phyloP scores from a whole-genome alignment of 2,113 vertebrate species.

The Pardalotus punctatus region DNA sequence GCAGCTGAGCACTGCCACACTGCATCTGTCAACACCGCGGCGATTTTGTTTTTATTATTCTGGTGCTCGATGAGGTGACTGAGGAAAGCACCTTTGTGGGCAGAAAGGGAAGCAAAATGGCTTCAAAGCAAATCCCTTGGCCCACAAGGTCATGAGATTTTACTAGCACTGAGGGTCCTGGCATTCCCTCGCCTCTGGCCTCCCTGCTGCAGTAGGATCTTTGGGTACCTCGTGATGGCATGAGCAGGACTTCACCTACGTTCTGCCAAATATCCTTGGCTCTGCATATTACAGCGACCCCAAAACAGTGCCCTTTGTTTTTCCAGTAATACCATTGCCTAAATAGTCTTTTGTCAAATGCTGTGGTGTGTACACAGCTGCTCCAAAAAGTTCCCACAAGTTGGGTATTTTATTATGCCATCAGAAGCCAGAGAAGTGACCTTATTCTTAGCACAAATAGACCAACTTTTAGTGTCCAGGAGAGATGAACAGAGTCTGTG shows the following conservation, averaged over 20 bases:
- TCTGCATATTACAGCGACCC: neutral
- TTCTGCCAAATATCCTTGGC: neutral
- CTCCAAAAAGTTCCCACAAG: too few species aligned
- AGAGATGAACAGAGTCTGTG: too few species aligned
- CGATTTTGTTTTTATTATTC: fast-evolving
- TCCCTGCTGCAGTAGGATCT: neutral
- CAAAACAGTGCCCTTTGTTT: neutral
- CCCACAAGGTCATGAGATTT: neutral
- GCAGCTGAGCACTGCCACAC: fast-evolving
- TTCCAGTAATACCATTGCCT: neutral
- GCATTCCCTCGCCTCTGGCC: too few species aligned
- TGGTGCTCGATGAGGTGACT: fast-evolving
- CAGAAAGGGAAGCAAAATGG: neutral
- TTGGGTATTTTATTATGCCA: too few species aligned
- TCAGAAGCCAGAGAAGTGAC: too few species aligned
- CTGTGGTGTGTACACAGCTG: too few species aligned
- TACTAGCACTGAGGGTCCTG: fast-evolving
- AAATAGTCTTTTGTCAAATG: neutral
- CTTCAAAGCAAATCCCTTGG: neutral
- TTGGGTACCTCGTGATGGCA: fast-evolving
- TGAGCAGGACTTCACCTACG: fast-evolving
- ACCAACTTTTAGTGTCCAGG: too few species aligned
- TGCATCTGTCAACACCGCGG: fast-evolving
- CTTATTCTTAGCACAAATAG: too few species aligned
- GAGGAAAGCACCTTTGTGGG: neutral